phyloP scores from a whole-genome alignment of 2,113 vertebrate genomes.

The Mixornis gularis region DNA sequence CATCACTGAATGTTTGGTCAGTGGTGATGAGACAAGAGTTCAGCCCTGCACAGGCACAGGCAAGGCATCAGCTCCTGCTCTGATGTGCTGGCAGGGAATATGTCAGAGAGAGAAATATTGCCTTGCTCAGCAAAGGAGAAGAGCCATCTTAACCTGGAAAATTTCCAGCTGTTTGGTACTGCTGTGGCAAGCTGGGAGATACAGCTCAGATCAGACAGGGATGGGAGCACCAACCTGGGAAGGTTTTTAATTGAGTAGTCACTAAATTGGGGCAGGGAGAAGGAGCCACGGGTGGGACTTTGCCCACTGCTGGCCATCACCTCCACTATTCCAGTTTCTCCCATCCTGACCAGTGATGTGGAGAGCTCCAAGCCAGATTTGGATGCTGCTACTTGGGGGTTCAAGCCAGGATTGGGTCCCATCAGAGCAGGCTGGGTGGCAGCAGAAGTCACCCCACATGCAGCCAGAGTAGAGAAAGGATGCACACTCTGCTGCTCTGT shows the following conservation, averaged over 20 bases:
- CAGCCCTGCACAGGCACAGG: background rate
- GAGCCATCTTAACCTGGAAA: background rate
- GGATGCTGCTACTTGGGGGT: fast-evolving
- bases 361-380: background rate
- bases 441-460: background rate
- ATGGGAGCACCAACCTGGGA: background rate
- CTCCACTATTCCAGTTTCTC: background rate
- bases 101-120: background rate
- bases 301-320: background rate
- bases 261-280: fast-evolving
- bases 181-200: background rate
- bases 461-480: background rate
- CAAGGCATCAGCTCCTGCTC: background rate
- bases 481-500: background rate
- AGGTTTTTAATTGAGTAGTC: background rate
- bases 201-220: background rate
- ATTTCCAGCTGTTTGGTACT: background rate
- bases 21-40: background rate
- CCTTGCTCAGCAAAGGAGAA: background rate
- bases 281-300: background rate
- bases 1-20: background rate
- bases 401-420: background rate
- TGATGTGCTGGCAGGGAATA: background rate
- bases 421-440: background rate
- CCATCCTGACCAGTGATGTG: background rate